Conservation (phyloP, 2,113 vertebrate genomes). For the Junco hyemalis region DNA sequence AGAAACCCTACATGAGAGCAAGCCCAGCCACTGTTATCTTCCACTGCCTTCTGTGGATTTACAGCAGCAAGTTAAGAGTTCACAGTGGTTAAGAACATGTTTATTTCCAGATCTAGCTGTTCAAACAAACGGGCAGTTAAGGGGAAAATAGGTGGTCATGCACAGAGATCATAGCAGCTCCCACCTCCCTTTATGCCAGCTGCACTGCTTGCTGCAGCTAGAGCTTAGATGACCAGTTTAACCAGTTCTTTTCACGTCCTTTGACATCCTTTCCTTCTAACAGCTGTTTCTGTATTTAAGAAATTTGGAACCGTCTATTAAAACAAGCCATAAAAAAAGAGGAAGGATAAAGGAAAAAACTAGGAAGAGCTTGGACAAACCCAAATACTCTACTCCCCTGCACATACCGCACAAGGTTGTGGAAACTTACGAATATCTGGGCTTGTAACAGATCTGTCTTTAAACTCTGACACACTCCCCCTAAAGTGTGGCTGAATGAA, state of each 20-base stretch:
- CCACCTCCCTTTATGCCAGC: not conserved
- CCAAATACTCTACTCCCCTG: not conserved
- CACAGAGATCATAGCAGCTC: not conserved
- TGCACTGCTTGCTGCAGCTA: not conserved
- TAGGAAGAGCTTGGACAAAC: not conserved
- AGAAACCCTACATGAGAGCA: not conserved
- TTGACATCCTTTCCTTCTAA: not conserved
- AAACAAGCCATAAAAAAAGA: not conserved
- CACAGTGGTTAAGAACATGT: accelerated
- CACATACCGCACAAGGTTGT: accelerated
- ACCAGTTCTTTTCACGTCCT: not conserved
- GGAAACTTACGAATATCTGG: accelerated
- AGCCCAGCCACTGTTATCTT: not conserved
- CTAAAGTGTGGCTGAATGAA: not conserved
- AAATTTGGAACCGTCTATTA: not conserved
- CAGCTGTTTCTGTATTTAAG: not conserved
- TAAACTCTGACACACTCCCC: not conserved
- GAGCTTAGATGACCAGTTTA: not conserved
- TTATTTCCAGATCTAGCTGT: not conserved
- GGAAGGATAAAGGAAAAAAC: not conserved
- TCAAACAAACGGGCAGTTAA: not conserved
- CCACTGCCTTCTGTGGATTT: not conserved
- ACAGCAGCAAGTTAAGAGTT: not conserved
- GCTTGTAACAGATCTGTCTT: not conserved
- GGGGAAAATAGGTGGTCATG: not conserved